A percentile compares a stretch with the other conserved stretches of the same genome.
Evolutionary conservation across 2,797 vertebrate genomes (phyloP).

Genomic region (Epinephelus coioides): DNA sequence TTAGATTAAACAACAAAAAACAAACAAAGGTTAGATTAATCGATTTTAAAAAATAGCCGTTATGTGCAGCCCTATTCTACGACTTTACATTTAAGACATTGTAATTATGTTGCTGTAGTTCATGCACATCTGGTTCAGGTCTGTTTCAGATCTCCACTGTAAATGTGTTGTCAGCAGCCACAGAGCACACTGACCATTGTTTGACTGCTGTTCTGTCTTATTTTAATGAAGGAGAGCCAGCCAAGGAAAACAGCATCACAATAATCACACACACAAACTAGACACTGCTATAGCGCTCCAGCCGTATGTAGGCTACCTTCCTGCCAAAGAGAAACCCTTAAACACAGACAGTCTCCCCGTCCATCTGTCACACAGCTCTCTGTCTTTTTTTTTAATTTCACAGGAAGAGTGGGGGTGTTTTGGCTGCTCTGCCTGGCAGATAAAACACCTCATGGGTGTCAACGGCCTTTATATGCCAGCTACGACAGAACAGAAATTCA

Average conservation of each 20-base stretch:
- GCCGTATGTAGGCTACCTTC: background rate
- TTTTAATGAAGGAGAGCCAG: background rate
- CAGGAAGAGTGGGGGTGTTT: slow-evolving; percentile 17
- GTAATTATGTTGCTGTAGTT: too few relatives aligned
- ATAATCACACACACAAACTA: slow-evolving; percentile 5
- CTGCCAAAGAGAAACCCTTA: slow-evolving; percentile 44
- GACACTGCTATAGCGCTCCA: slow-evolving; percentile 16
- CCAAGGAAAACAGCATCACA: background rate
- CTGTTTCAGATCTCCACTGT: background rate
- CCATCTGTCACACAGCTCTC: background rate
- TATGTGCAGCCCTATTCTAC: too few relatives aligned
- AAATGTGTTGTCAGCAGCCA: background rate
- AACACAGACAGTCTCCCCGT: slow-evolving; percentile 29
- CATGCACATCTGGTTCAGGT: background rate
- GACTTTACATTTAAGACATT: too few relatives aligned
- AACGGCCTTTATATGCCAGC: slow-evolving; percentile 11
- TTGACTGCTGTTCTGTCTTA: slow-evolving; percentile 3
- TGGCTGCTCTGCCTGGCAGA: slow-evolving; percentile 44
- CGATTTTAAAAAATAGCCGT: too few relatives aligned
- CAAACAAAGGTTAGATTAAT: too few relatives aligned
- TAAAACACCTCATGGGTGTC: slow-evolving; percentile 38
- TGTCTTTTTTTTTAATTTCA: background rate
- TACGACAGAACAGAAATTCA: slow-evolving; percentile 19
- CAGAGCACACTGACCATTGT: background rate
- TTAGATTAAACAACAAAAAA: too few relatives aligned